Evolutionary conservation across 2,888 invertebrate species (phyloP), one percentile per base, ranked within the genome.

Genomic region (Balanococcus diminutus): DNA sequence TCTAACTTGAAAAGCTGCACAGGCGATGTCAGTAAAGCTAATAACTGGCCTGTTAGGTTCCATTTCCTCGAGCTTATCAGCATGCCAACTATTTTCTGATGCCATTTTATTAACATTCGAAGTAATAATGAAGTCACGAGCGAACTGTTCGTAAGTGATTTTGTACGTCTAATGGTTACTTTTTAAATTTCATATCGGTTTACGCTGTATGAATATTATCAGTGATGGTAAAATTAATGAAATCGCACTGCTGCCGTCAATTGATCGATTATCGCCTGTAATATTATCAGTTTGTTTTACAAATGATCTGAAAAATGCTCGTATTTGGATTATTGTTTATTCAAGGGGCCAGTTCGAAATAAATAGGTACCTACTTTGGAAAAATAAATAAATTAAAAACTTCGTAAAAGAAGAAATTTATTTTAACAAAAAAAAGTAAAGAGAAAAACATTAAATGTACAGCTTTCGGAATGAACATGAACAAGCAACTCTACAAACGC

Each of bases 1-100:
- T 90, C 95, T 95, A 87, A 98, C 96, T 89, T 95, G 93, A 90
- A 94, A 97, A 0, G 96, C 95, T 0, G 98, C 98, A 0, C 96
- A 95, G 16, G 96, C 96, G 46, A 97, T 93, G 89, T 97, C 96
- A 89, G 96, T 95, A 89, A 97, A 96, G 2, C 92, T 92, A 82
- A 97, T 93, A 88, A 91, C 92, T 84, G 93, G 92, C 0, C 96
- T 4, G n/a, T 51, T 16, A 67, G 31, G 25, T 3, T 67, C 28
- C 28, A 16, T 2, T 67, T 14, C 28, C 4, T 67, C 28, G 28
- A 3, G 67, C 14, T 28, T 67, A 14, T 67, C 28, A 67, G 14
- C 28, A 2, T 28, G 67, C 28, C 67, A 28, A 4, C 14, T 96
- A 87, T 92, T 91, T 32, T 92, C 92, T 67, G 94, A 93, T 22